Evolutionary conservation across 2,888 invertebrate genomes (phyloP).

Genomic region (Pollenia griseotomentosa): DNA sequence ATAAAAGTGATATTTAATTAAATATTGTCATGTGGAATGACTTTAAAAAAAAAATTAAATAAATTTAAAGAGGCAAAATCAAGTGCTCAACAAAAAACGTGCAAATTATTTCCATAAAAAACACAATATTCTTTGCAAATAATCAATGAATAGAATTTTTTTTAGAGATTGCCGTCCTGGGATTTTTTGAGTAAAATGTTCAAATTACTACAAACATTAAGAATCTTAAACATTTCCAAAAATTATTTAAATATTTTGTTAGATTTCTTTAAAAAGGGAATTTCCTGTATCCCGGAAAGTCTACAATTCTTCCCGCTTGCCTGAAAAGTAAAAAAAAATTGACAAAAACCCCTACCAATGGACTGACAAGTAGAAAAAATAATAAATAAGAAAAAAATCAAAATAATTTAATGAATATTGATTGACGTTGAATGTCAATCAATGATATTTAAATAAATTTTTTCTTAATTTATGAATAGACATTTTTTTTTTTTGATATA

Average conservation of each 20-base stretch:
- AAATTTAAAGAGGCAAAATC: constrained; percentile 38
- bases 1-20: constrained; percentile 46
- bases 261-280: too few species aligned
- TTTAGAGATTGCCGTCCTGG: too few species aligned
- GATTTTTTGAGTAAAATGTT: too few species aligned
- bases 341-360: constrained; percentile 22
- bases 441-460: constrained; percentile 59
- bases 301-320: too few species aligned
- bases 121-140: neutral
- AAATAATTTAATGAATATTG: constrained; percentile 63
- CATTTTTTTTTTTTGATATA: constrained; percentile 5
- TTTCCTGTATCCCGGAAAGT: too few species aligned
- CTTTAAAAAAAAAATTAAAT: constrained; percentile 47
- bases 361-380: constrained; percentile 41
- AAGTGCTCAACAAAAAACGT: constrained; percentile 36
- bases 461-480: constrained; percentile 49
- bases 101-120: constrained; percentile 10
- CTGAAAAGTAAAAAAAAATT: too few species aligned
- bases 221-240: too few species aligned
- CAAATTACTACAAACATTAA: too few species aligned
- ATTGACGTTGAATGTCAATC: constrained; percentile 70
- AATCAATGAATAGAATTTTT: constrained; percentile 3
- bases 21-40: constrained; percentile 68
- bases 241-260: too few species aligned
- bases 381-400: constrained; percentile 11